Percentiles rank a stretch among this genome's conserved stretches.
These are phyloP conservation scores for Euwallacea fornicatus DNA, from an alignment of 1,140 invertebrate genomes.

Conservation along the genomic window DNA sequence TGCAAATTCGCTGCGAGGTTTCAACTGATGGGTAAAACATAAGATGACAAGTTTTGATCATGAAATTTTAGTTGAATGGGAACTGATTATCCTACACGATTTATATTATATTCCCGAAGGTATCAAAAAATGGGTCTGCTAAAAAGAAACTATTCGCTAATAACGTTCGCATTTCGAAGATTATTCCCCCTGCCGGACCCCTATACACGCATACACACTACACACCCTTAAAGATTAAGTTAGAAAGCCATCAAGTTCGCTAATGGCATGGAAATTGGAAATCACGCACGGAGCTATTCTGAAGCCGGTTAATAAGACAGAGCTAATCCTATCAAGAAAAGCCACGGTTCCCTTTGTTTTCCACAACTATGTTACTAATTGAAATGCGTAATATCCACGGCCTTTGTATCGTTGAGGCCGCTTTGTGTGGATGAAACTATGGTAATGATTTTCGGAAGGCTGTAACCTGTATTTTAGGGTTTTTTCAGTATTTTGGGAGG, in stretches of 20 bases:
- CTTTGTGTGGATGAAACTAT: not conserved
- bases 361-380: constrained; percentile 23
- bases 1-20: no score
- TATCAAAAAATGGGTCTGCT: no score
- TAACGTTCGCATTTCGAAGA: not conserved
- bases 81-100: no score
- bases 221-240: constrained; percentile 42
- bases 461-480: no score
- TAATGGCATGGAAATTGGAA: constrained; percentile 54
- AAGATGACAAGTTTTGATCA: no score
- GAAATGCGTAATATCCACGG: constrained; percentile 8
- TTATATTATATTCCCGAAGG: no score
- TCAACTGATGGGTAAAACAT: no score
- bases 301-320: constrained; percentile 49
- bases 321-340: constrained; percentile 46
- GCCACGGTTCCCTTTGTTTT: constrained; percentile 43
- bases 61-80: no score
- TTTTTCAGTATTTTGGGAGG: no score
- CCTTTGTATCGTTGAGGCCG: not conserved
- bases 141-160: no score
- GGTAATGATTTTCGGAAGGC: no score
- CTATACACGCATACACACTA: constrained; percentile 32
- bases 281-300: constrained; percentile 50
- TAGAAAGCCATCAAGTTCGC: constrained; percentile 49
- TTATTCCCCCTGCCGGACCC: constrained; percentile 20